Evolutionary conservation across 2,888 invertebrate species (phyloP), one percentile per base, ranked within the genome.

Genomic region (Flabesymbios commensalis): DNA sequence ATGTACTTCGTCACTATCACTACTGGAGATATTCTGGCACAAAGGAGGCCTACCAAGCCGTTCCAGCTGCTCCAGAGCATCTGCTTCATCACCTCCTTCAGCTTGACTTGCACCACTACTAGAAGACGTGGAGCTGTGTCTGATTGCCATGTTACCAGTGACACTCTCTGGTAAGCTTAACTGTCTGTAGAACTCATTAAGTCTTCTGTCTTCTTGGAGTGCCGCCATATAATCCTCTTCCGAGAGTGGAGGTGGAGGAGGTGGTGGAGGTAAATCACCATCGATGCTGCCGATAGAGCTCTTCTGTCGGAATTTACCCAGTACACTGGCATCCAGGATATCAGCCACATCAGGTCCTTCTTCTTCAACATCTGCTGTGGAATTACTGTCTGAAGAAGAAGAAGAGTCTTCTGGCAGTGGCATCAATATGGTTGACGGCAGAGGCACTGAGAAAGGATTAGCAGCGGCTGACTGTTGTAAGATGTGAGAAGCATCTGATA

Each of bases 311-410:
- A n/a, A n/a, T n/a, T 52, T 61, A 41, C 48, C 33, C 17, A 59
- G 33, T n/a, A 59, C 39, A 4, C 43, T 49, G 29, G 57, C 51
- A 22, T 39, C 57, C 17, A 39, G 45, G 7, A 41, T 51, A 24
- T 59, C 61, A 1, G 57, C 48, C 14, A 52, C 29, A 19, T 57
- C 58, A 24, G 53, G 42, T 10, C 22, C 53, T 10, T 19, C 29
- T 10, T 24, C 28, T 10, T 32, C 29, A 7, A 14, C 28, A 41
- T 24, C 24, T 3, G 32, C 28, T 2, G 14, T 24, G 24, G 39
- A 19, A 19, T 48, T n/a, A 19, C 29, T 24, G 1, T 32, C 57
- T 1, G 49, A 24, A n/a, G 53, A 31, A 3, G n/a, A 14, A 7
- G 26, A n/a, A 4, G 26, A 32, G 32, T 22, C 28, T 14, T 43